Evolutionary conservation across 2,888 invertebrate species (phyloP), one percentile per base, ranked within the genome.

Genomic region (Neria commutata): DNA sequence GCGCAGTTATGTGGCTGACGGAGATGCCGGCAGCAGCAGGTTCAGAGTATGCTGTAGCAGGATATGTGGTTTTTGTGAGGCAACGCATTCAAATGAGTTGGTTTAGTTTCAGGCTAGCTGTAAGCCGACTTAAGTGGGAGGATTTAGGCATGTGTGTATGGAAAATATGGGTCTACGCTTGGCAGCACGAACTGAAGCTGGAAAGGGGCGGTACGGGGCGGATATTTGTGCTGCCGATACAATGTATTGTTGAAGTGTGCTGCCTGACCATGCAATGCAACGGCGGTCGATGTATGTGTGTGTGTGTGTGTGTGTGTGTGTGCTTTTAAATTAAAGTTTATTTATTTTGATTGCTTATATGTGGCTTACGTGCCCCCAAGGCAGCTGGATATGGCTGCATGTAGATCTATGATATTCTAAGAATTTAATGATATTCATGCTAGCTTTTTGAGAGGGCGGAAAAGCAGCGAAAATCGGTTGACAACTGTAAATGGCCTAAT

Each of bases 281-380:
- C 37, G 47, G 45, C 24, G 45, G 48, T 48, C 23, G 50, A 50
- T 50, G 19, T 50, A 46, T 50, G 50, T 19, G 50, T 33, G 19
- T 49, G 49, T 37, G 23, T 11, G 1, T 47, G 23, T 23, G 37
- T 34, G n/a, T 17, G 4, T 23, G 17, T 17, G 33, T 51, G 33
- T 51, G 51, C 34, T 34, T 51, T 51, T 51, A 51, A 51, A 51
- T 51, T 51, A 51, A 17, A 51, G 21, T 51, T 51, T 51, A 51
- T 51, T 51, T 51, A 51, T 51, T n/a, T n/a, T 51, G 37, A 37
- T 16, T 51, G n/a, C 11, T n/a, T n/a, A n/a, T n/a, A n/a, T n/a
- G n/a, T n/a, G n/a, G n/a, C n/a, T n/a, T n/a, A n/a, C n/a, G n/a
- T n/a, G n/a, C n/a, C n/a, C n/a, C n/a, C n/a, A n/a, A n/a, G n/a